Conservation (phyloP, 2,113 vertebrate genomes). For the Peromyscus leucopus region DNA sequence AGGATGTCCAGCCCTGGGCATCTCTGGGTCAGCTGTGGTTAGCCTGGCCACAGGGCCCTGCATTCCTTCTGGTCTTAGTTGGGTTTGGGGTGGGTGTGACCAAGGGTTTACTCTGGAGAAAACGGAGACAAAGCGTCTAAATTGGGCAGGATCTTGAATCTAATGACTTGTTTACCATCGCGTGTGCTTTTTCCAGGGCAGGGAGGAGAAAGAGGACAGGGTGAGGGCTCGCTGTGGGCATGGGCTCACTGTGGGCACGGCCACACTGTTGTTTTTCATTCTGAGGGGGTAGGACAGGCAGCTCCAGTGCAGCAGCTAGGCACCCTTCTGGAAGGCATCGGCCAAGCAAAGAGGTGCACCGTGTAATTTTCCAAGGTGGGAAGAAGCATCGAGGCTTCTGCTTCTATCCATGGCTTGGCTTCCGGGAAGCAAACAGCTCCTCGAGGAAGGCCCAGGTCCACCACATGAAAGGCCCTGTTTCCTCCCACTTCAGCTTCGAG, state of each 20-base stretch:
- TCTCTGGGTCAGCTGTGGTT: slow-evolving; percentile 75
- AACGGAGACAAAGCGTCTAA: slow-evolving; percentile 82
- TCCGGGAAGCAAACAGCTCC: slow-evolving; percentile 56
- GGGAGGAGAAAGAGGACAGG: slow-evolving; percentile 60
- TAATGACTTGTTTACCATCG: slow-evolving; percentile 82
- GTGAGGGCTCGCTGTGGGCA: background rate
- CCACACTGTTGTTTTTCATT: slow-evolving; percentile 69
- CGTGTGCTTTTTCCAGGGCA: slow-evolving; percentile 70
- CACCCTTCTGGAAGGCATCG: slow-evolving; percentile 45
- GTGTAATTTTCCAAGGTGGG: slow-evolving; percentile 80
- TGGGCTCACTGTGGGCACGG: slow-evolving; percentile 4
- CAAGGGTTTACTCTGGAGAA: slow-evolving; percentile 77
- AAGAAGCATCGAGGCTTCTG: slow-evolving; percentile 31
- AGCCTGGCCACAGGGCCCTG: slow-evolving; percentile 70
- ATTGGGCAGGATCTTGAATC: slow-evolving; percentile 78
- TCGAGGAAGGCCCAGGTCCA: background rate
- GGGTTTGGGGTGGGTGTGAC: slow-evolving; percentile 82
- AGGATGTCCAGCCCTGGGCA: slow-evolving; percentile 58
- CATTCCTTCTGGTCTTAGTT: slow-evolving; percentile 79
- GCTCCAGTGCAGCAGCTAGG: slow-evolving; percentile 41
- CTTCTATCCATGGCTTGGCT: slow-evolving; percentile 49
- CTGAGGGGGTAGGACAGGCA: slow-evolving; percentile 48
- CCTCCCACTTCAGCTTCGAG: background rate
- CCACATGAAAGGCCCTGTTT: slow-evolving; percentile 53
- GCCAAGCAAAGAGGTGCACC: background rate